Percentiles rank a stretch among this genome's conserved stretches.
Evolutionary conservation across 2,888 invertebrate species (phyloP).

Genomic region (Schizaphis graminum): DNA sequence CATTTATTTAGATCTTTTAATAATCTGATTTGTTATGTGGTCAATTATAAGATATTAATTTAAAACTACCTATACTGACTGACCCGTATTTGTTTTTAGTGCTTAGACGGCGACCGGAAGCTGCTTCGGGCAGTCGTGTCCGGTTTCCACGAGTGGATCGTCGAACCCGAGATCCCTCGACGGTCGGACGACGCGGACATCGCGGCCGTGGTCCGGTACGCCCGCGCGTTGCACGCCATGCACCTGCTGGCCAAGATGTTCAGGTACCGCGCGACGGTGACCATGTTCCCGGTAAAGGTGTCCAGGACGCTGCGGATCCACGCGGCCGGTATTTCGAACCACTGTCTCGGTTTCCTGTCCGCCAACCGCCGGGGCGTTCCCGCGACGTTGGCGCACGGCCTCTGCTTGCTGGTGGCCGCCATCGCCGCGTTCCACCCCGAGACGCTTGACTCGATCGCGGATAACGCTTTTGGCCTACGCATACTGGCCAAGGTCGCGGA

Average conservation of each 20-base stretch:
- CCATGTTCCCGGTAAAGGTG: constrained; percentile 49
- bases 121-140: constrained; percentile 46
- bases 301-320: not conserved
- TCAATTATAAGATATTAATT: not conserved
- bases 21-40: not conserved
- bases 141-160: constrained; percentile 38
- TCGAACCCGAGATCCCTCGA: constrained; percentile 11
- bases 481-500: constrained; percentile 3
- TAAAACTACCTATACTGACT: not conserved
- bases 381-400: not conserved
- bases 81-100: not conserved
- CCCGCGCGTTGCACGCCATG: constrained; percentile 35
- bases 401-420: constrained; percentile 20
- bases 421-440: not conserved
- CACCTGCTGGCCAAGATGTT: constrained; percentile 56
- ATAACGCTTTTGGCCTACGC: not conserved
- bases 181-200: not conserved
- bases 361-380: constrained; percentile 1
- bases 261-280: not conserved
- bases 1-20: not conserved
- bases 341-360: constrained; percentile 36
- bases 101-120: constrained; percentile 18
- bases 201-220: constrained; percentile 30
- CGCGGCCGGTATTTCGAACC: not conserved
- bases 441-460: not conserved